These are phyloP conservation scores for Zaprionus gabonicus DNA, from an alignment of 1,140 invertebrate species.

Conservation along the genomic window DNA sequence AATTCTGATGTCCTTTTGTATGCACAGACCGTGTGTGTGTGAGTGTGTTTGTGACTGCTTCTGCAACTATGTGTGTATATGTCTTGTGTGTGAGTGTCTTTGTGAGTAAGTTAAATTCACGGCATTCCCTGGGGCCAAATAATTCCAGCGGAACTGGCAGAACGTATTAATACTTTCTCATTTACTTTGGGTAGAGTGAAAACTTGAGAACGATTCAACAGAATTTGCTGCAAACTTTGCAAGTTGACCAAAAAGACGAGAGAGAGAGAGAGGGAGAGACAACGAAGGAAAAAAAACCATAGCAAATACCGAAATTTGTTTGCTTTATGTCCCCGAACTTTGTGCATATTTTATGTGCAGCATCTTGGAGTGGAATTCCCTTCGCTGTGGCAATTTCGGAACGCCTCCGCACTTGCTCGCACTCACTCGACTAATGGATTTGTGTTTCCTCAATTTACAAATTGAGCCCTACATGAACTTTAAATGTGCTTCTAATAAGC, in stretches of 20 bases:
- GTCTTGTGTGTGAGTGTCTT: slow-evolving; percentile 8
- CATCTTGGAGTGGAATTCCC: slow-evolving; percentile 20
- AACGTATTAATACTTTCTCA: slow-evolving; percentile 79
- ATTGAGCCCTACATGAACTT: slow-evolving; percentile 50
- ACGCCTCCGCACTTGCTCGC: background rate
- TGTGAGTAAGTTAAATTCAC: slow-evolving; percentile 51
- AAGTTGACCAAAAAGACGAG: slow-evolving; percentile 56
- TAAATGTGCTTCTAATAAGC: slow-evolving; percentile 61
- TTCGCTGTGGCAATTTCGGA: background rate
- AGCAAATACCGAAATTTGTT: slow-evolving; percentile 27
- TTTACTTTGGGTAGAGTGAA: slow-evolving; percentile 54
- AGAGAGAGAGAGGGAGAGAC: background rate
- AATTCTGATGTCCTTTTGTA: slow-evolving; percentile 62
- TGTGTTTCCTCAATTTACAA: slow-evolving; percentile 52
- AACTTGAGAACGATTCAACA: slow-evolving; percentile 17
- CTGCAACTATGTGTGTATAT: slow-evolving; percentile 31
- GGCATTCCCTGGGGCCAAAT: slow-evolving; percentile 63
- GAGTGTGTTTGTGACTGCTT: slow-evolving; percentile 14
- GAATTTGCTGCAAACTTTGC: slow-evolving; percentile 55
- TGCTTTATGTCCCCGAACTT: slow-evolving; percentile 48
- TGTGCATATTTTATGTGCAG: slow-evolving; percentile 65
- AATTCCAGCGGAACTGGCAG: slow-evolving; percentile 60
- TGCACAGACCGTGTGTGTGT: slow-evolving; percentile 21
- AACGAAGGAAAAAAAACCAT: background rate
- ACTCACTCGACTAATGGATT: slow-evolving; percentile 60